Base-by-base conservation (phyloP, 2,797 vertebrate genomes). In the Ceyx erithaca region DNA sequence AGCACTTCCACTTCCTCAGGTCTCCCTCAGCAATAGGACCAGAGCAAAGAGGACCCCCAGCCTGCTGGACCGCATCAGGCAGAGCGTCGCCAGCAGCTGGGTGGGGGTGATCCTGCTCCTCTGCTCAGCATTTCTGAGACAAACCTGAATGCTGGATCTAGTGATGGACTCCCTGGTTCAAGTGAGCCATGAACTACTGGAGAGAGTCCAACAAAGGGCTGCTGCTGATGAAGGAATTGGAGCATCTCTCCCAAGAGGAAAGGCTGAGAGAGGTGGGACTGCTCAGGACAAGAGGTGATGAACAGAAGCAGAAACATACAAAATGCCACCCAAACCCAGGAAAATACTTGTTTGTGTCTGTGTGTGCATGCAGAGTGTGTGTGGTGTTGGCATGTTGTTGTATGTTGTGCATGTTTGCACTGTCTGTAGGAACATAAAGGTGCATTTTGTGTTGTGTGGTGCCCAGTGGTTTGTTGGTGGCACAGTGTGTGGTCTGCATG, bases 291-390 rank as follows among this genome's bases (percentile, higher is more conserved):
- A 57, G 54, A 51, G 35, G 23, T 26, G 45, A 68, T 9, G 26
- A 59, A 41, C 85, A 17, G 30, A 58, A 73, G 16, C 14, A 49
- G 72, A 58, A 72, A 72, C 6, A 7, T 20, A 8, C 9, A 18
- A 73, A 88, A 83, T 40, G 35, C 26, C 30, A 51, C 3, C 4
- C 6, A 83, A 48, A 67, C 14, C 40, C 40, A 14, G 41, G 23
- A 55, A 58, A 41, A 28, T 10, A 16, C 6, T 26, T 52, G 10
- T 54, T 20, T 54, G 22, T 66, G 19, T 33, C 22, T 6, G 6
- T 1, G 1, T 16, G 10, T 16, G 40, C 19, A 4, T 4, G 48
- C 14, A 30, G 14, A 2, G 6, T 28, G 46, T 16, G 35, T 3
- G 5, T 16, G 20, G 7, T 41, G 25, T 13, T 12, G 9, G 9